Evolutionary conservation across 2,888 invertebrate species (phyloP), one percentile per base, ranked within the genome.

Genomic region (Schizaphis graminum): DNA sequence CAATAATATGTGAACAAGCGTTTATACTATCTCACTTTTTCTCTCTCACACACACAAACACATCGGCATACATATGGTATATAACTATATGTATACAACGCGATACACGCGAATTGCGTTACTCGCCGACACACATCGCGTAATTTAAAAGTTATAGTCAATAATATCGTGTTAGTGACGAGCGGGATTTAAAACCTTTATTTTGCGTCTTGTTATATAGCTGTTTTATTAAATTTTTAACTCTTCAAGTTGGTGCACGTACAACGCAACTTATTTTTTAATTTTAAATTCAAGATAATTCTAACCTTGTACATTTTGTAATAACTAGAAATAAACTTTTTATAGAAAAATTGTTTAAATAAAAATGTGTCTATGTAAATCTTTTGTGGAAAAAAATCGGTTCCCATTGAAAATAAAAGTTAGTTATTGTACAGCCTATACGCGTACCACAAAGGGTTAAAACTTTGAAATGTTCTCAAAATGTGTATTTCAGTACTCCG

Each of bases 21-120:
- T 67, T 67, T 67, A n/a, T 16, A 16, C n/a, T n/a, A n/a, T 67
- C 67, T 67, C 44, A 47, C 44, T 47, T 1, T 67, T 13, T n/a
- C 61, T n/a, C n/a, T n/a, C 24, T 24, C 24, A 56, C 7, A 26
- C 67, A n/a, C n/a, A 67, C n/a, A 67, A n/a, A 67, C 13, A 16
- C 49, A 16, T 53, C 0, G 16, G n/a, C n/a, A 61, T 67, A 13
- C 13, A n/a, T 4, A n/a, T 16, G 16, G n/a, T 67, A 61, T 53
- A 53, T 8, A 53, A 53, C 10, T 24, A 57, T 57, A 3, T n/a
- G n/a, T n/a, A n/a, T 13, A 67, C 16, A 67, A 67, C n/a, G n/a
- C 67, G 67, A 67, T 67, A n/a, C 67, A 67, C 67, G 67, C 13
- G n/a, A 67, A 67, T 67, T n/a, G 67, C n/a, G 67, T 67, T 67